Evolutionary conservation across 2,797 vertebrate species (phyloP).

Genomic region (Poliocrania exsul): DNA sequence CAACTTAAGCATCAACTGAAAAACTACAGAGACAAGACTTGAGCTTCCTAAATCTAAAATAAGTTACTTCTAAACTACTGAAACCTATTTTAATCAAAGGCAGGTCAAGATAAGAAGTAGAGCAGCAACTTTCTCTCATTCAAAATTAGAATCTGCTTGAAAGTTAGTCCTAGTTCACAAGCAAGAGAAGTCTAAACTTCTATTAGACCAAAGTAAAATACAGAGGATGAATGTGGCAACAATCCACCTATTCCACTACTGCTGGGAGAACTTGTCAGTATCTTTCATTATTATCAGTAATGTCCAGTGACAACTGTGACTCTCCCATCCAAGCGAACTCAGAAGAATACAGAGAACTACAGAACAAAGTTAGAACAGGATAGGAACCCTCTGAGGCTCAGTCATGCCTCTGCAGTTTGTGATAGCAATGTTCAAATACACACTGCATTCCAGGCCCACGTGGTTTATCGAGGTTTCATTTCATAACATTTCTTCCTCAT

Average conservation of each 20-base stretch:
- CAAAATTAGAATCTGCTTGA: neutral
- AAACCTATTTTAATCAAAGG: neutral
- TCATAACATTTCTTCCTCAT: neutral
- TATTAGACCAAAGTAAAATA: neutral
- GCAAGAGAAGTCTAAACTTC: neutral
- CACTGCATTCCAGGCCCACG: neutral
- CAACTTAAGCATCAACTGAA: neutral
- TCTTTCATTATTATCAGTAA: neutral
- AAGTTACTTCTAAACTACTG: neutral
- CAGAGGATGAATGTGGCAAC: neutral
- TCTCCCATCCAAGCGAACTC: neutral
- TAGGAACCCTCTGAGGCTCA: neutral
- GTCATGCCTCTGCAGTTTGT: neutral
- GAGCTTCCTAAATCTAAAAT: neutral
- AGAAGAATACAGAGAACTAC: neutral
- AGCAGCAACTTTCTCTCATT: neutral
- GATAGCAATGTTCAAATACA: neutral
- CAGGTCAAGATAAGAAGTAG: neutral
- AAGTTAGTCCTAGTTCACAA: neutral
- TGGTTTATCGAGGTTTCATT: neutral
- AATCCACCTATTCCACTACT: neutral
- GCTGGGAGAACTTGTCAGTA: neutral
- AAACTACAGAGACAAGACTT: neutral
- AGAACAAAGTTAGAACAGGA: neutral
- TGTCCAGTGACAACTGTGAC: neutral